A percentile compares a stretch with the other conserved stretches of the same genome.
Conservation (phyloP, 1,140 invertebrate genomes). For the Drosophila kepulauana region DNA sequence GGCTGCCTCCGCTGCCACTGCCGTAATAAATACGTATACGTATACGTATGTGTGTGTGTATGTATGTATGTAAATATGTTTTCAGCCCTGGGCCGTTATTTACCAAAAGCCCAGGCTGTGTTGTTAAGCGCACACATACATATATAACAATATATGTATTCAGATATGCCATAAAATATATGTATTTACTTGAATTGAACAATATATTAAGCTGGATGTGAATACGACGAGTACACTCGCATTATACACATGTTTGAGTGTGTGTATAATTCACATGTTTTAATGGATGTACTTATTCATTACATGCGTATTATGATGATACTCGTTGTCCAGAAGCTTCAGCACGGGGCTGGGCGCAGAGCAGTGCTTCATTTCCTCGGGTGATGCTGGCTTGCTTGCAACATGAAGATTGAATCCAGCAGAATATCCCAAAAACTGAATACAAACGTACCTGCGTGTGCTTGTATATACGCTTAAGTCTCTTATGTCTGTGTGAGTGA, state of each 20-base stretch:
- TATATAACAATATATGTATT: not conserved
- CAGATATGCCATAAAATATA: conserved; percentile 9
- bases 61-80: not conserved
- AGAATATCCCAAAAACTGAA: conserved; percentile 53
- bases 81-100: not conserved
- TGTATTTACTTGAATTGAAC: conserved; percentile 6
- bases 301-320: conserved; percentile 47
- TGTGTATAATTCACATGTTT: conserved; percentile 34
- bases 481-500: conserved; percentile 25
- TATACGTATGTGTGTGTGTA: too few relatives aligned
- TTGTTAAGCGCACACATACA: not conserved
- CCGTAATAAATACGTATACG: not conserved
- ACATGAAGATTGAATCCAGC: conserved; percentile 52
- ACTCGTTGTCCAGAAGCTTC: conserved; percentile 27
- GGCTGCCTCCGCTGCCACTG: not conserved
- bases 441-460: not conserved
- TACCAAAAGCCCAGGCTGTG: not conserved
- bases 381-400: conserved; percentile 56
- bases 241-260: conserved; percentile 30
- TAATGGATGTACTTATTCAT: conserved; percentile 47
- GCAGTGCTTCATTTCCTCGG: conserved; percentile 73
- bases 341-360: conserved; percentile 25
- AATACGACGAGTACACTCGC: conserved; percentile 1
- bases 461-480: conserved; percentile 32
- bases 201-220: not conserved